Evolutionary conservation across 1,140 invertebrate species (phyloP).

Genomic region (Agrypnia vestita): DNA sequence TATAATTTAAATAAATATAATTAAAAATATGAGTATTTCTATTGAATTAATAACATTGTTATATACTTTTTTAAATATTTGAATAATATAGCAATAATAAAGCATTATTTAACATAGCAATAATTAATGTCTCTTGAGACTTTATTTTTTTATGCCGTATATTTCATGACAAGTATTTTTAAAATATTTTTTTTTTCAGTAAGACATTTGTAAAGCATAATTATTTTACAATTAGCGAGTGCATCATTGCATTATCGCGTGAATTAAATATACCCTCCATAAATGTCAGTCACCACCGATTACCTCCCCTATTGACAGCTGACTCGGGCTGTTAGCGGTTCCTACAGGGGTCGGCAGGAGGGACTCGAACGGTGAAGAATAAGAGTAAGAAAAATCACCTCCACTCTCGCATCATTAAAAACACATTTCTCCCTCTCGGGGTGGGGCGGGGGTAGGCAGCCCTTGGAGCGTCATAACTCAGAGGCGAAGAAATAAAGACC

Average conservation of each 20-base stretch:
- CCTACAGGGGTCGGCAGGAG: not conserved
- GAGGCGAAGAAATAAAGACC: conserved; percentile 41
- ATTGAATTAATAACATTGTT: too few relatives aligned
- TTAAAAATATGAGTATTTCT: too few relatives aligned
- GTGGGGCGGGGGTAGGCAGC: conserved; percentile 23
- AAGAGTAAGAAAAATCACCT: conserved; percentile 52
- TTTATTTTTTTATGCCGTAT: too few relatives aligned
- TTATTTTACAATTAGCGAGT: too few relatives aligned
- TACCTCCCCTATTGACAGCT: conserved; percentile 49
- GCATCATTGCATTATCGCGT: conserved; percentile 10
- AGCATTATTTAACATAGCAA: too few relatives aligned
- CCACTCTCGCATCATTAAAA: conserved; percentile 59
- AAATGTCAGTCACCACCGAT: conserved; percentile 36
- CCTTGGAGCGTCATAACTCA: conserved; percentile 56
- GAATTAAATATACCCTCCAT: conserved; percentile 20
- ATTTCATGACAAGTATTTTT: too few relatives aligned
- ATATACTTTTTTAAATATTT: too few relatives aligned
- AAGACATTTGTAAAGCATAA: too few relatives aligned
- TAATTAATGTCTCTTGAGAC: too few relatives aligned
- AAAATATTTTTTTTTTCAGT: too few relatives aligned
- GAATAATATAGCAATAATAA: too few relatives aligned
- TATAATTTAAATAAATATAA: too few relatives aligned
- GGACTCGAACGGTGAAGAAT: conserved; percentile 8
- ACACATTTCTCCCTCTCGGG: conserved; percentile 56
- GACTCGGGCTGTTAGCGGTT: conserved; percentile 51